phyloP scores from a whole-genome alignment of 2,113 vertebrate species.

The Pungitius pungitius region DNA sequence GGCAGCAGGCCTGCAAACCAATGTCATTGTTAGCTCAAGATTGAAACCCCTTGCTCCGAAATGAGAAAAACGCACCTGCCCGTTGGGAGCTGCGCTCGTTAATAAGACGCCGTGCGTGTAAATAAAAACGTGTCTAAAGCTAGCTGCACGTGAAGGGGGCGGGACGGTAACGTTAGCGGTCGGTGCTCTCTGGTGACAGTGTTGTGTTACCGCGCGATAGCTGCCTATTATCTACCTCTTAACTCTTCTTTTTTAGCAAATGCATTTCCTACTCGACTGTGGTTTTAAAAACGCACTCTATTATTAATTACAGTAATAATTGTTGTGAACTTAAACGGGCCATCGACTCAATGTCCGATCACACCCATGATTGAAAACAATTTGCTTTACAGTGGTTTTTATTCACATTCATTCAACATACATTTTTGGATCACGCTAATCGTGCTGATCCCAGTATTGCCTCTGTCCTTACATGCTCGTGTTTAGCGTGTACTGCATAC shows the following conservation, averaged over 20 bases:
- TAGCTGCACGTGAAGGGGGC: slow-evolving; percentile 76
- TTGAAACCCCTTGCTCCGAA: neutral
- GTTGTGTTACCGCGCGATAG: slow-evolving; percentile 12
- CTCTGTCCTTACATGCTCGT: too few relatives aligned
- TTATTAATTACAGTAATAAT: neutral
- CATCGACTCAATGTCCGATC: neutral
- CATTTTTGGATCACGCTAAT: neutral
- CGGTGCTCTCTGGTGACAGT: slow-evolving; percentile 18
- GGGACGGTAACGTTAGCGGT: slow-evolving; percentile 53
- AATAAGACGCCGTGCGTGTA: neutral
- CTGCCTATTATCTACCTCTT: neutral
- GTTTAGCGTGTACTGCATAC: neutral
- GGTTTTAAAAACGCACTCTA: neutral
- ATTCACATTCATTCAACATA: neutral
- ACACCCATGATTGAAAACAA: neutral
- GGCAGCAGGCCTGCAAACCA: slow-evolving; percentile 38
- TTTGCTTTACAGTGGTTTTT: too few relatives aligned
- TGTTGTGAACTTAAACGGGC: neutral
- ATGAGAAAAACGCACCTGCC: neutral
- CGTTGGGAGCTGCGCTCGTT: too few relatives aligned
- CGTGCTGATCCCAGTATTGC: neutral
- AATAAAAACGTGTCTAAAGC: slow-evolving; percentile 13
- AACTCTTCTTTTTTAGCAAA: neutral
- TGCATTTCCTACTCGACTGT: fast-evolving
- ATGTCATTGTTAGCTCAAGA: too few relatives aligned